Base-by-base conservation (phyloP, 2,797 vertebrate species). In the Nyctibius grandis region DNA sequence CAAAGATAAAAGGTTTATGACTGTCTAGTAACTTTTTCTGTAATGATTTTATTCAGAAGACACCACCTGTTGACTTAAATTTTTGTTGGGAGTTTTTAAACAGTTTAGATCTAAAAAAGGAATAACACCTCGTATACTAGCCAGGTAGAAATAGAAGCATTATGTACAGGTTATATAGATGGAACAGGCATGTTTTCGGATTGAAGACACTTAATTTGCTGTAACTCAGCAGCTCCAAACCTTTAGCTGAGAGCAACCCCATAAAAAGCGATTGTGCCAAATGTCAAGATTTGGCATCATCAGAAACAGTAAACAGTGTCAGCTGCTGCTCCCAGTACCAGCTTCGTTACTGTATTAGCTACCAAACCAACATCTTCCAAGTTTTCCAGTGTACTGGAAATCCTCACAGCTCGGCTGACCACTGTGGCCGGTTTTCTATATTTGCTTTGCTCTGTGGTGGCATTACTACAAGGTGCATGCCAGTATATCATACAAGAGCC, bases 201-300 rank as follows among this genome's bases (percentile, higher is more conserved):
- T 50, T 77, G 33, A 56, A 94, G 81, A 29, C 22, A 47, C 48
- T 38, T 82, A 76, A 47, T 81, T 78, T 17, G 5, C 34, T 65
- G 16, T 85, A 72, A 75, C 22, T 76, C 47, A 76, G 18, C 22
- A 90, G 26, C 53, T 72, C 61, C 50, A 78, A 85, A 57, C 42
- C 47, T 81, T 79, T 65, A 1, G 0, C n/a, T 88, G 72, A 69
- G 61, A 88, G 50, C 0, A 0, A 72, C 31, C 31, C n/a, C 0
- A 0, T 83, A 78, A 90, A 81, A 74, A 85, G 18, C 2, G 1
- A 9, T 51, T 53, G 19, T 73, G 59, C 44, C 31, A 63, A 76
- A 85, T 60, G 34, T 56, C 85, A 85, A 82, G 59, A 51, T 74
- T 67, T 7, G 4, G 14, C 17, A 89, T 63, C 33, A 63, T 56